Evolutionary conservation across 2,888 invertebrate genomes (phyloP), one percentile per base, ranked within the genome.

Genomic region (Dicranocentrus wangi): DNA sequence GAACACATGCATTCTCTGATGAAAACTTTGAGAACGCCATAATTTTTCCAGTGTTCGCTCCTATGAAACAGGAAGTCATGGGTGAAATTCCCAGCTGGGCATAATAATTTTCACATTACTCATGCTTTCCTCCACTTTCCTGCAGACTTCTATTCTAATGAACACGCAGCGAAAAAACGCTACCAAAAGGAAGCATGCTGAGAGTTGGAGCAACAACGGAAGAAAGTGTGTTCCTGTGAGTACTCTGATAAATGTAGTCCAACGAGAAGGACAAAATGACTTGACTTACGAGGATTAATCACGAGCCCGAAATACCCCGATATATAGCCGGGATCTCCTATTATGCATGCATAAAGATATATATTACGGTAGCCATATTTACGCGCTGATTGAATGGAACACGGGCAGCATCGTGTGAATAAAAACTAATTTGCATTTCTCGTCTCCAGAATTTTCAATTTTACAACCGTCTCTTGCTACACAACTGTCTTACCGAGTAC

Each of bases 31-130:
- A 21, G 32, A 47, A 27, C 15, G 66, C 51, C 61, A 32, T 42
- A 75, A 75, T 65, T 75, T 75, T 66, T 58, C 42, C 42, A 65
- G 42, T n/a, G 25, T 39, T 72, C 51, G 61, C 55, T 25, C 28
- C 75, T 13, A 53, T 10, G 55, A 55, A 75, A 66, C 65, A 65
- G 66, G 75, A 75, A 75, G 75, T 75, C 75, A 75, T 75, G 75
- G 65, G 66, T 66, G 75, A 75, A 75, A 75, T 75, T 75, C 75
- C 75, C 65, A 75, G 75, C 75, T 75, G 75, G 55, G 75, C 75
- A 75, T 75, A 75, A 75, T 75, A 75, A 75, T 75, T 75, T 75
- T 65, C 75, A 75, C 75, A 75, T 75, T 75, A 75, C 65, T 66
- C 58, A 75, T 75, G 75, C 75, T 65, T 75, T 55, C 75, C 66